phyloP scores from a whole-genome alignment of 2,888 invertebrate genomes.

The Lepeophtheirus nordmannii region DNA sequence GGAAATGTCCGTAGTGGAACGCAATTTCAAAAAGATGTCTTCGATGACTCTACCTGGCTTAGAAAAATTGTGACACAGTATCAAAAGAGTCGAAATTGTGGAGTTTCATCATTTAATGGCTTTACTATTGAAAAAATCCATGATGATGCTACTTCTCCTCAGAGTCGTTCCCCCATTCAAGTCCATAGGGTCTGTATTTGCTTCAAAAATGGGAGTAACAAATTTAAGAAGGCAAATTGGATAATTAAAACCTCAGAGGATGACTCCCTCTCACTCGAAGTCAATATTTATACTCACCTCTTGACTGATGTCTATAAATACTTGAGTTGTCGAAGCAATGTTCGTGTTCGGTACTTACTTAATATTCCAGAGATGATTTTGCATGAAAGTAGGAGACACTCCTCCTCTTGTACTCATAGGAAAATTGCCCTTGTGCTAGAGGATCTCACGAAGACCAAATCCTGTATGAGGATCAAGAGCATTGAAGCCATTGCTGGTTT shows the following conservation, averaged over 20 bases:
- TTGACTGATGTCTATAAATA: slow-evolving; percentile 14
- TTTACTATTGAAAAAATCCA: slow-evolving; percentile 11
- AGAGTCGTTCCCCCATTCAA: background rate
- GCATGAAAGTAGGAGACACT: background rate
- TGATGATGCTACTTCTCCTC: no score
- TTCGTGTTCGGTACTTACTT: slow-evolving; percentile 15
- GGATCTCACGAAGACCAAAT: slow-evolving; percentile 14
- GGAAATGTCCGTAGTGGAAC: background rate
- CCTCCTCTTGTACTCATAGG: background rate
- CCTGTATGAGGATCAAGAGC: background rate
- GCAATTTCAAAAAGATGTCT: background rate
- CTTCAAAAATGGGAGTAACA: slow-evolving; percentile 4
- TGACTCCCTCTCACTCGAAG: slow-evolving; percentile 2
- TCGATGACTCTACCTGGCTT: slow-evolving; percentile 17
- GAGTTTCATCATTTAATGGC: slow-evolving; percentile 6
- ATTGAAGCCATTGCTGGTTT: background rate
- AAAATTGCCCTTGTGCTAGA: slow-evolving; percentile 11
- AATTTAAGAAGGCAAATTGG: slow-evolving; percentile 10
- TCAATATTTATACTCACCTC: slow-evolving; percentile 1
- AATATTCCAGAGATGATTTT: slow-evolving; percentile 18
- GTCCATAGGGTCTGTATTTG: background rate
- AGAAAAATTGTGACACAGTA: slow-evolving; percentile 13
- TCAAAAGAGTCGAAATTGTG: slow-evolving; percentile 8
- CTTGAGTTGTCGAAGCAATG: slow-evolving; percentile 3
- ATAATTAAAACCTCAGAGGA: slow-evolving; percentile 3